A percentile compares a stretch with the other conserved stretches of the same genome.
These are phyloP conservation scores for Tetragonula clypearis DNA, from an alignment of 1,140 invertebrate genomes.

Conservation along the genomic window DNA sequence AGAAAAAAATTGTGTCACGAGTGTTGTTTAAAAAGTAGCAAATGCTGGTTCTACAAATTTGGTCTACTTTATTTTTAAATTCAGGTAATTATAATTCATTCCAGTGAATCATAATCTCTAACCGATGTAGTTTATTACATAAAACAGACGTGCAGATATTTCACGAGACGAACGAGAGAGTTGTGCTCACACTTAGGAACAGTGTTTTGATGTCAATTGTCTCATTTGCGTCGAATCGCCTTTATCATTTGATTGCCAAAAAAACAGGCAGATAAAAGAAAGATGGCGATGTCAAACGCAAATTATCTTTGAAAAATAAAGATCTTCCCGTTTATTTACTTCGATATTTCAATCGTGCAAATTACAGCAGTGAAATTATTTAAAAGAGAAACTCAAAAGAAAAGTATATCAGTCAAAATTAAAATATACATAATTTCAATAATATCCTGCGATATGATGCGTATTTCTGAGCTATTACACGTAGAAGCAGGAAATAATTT, in stretches of 20 bases:
- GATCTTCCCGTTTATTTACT: background rate
- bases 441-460: background rate
- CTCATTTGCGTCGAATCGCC: background rate
- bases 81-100: too few species aligned
- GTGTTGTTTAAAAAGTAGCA: background rate
- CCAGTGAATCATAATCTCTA: background rate
- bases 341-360: background rate
- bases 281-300: background rate
- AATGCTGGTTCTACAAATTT: background rate
- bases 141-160: background rate
- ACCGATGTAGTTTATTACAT: background rate
- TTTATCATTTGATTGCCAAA: background rate
- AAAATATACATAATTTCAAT: background rate
- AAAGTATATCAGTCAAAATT: too few species aligned
- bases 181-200: background rate
- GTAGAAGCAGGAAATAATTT: background rate
- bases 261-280: background rate
- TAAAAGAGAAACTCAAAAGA: too few species aligned
- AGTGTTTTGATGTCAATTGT: background rate
- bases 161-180: background rate
- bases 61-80: too few species aligned
- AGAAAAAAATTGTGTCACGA: background rate
- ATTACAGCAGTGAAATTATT: background rate
- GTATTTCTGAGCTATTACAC: background rate
- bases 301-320: background rate